Base-by-base conservation (phyloP, 2,888 invertebrate species). In the Poecilobothrus nobilitatus region DNA sequence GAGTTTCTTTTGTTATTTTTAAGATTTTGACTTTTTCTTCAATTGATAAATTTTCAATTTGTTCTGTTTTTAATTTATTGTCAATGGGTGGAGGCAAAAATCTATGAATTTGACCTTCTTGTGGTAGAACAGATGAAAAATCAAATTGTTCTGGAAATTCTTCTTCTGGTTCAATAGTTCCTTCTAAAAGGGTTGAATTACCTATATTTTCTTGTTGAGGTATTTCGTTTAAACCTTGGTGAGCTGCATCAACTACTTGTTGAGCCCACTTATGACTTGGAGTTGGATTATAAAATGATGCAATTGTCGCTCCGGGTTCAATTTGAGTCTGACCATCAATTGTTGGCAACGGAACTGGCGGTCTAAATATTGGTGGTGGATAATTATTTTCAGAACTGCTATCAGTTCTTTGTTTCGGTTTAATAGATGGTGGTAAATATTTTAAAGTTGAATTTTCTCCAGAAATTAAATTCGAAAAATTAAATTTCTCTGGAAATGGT, bases 121-220 rank as follows among this genome's bases (percentile, higher is more conserved):
- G 15, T 18, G 15, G 18, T 53, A 53, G 15, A 18, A 53, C 53
- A 18, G 53, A 53, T 6, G 53, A 53, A 53, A 53, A 53, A 53
- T 53, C 53, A 53, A 53, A 53, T 53, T 53, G 53, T 12, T 53
- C 53, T 12, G 53, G 53, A 53, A 53, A 53, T 53, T 53, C 53
- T 53, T 53, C 53, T 18, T 53, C 53, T 53, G 53, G 18, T 53
- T 53, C 53, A 53, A 53, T 53, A 3, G 53, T 53, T 53, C 53
- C 53, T 53, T 53, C 18, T 18, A 53, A 18, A 53, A 53, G 7
- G 2, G 1, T 9, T 6, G 18, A 53, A 53, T 53, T 15, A 4
- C 18, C 53, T 53, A 18, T 53, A 6, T 53, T 53, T 9, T 53
- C 53, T 53, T 53, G 53, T 53, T 18, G 53, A 18, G 53, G 53